phyloP scores from a whole-genome alignment of 2,797 vertebrate species.

The Masticophis lateralis region DNA sequence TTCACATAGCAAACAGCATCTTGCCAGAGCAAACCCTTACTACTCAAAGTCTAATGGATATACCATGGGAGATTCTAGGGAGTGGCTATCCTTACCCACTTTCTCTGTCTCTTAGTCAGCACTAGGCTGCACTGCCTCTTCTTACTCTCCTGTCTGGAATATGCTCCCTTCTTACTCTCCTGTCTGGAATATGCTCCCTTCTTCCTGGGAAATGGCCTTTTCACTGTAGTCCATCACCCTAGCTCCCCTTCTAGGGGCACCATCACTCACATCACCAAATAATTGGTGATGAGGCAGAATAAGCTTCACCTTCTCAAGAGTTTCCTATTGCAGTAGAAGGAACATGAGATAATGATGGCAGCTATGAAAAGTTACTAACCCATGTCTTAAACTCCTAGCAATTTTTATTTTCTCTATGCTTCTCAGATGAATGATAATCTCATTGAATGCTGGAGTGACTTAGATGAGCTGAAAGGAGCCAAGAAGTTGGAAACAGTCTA shows the following conservation, averaged over 20 bases:
- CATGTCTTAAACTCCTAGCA: neutral
- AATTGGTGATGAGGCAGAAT: neutral
- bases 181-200: neutral
- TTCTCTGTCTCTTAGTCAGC: neutral
- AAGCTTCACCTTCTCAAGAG: neutral
- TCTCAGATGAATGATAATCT: constrained; percentile 97
- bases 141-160: neutral
- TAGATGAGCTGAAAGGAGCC: constrained; percentile 94
- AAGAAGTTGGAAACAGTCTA: constrained; percentile 92
- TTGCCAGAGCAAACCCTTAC: neutral
- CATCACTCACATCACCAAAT: neutral
- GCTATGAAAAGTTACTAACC: neutral
- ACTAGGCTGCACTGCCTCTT: neutral
- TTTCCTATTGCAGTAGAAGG: neutral
- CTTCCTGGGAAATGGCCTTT: neutral
- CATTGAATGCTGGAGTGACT: constrained; percentile 93
- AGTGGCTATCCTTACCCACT: neutral
- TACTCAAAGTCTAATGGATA: neutral
- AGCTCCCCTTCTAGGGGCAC: neutral
- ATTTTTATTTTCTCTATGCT: neutral
- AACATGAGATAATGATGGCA: neutral
- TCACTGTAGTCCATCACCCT: neutral
- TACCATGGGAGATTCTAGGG: neutral
- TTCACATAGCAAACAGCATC: neutral
- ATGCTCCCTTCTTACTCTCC: neutral